phyloP scores from a whole-genome alignment of 2,113 vertebrate genomes.

The Triplophysa siluroides region DNA sequence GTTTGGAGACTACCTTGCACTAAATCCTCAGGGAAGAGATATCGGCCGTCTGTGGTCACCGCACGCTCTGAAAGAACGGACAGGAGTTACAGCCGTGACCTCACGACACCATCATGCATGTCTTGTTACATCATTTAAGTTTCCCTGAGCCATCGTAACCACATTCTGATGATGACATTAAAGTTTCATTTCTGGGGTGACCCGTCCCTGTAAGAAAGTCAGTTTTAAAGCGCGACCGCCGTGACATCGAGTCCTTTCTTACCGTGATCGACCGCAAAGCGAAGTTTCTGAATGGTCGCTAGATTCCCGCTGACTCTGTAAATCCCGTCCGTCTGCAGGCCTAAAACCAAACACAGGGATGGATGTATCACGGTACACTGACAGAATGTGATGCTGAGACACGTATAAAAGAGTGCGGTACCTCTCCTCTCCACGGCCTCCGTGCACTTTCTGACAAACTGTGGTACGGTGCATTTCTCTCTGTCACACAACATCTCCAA shows the following conservation, averaged over 20 bases:
- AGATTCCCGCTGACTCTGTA: constrained; percentile 91
- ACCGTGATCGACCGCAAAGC: constrained; percentile 89
- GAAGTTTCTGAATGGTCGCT: constrained; percentile 90
- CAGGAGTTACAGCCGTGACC: constrained; percentile 58
- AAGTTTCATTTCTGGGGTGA: too few species aligned
- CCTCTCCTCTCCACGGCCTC: constrained; percentile 87
- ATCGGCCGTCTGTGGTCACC: constrained; percentile 88
- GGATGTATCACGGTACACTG: not conserved
- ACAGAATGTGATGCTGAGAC: not conserved
- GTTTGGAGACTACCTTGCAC: constrained; percentile 81
- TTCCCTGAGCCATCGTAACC: not conserved
- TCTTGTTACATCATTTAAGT: not conserved
- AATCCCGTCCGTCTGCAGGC: constrained; percentile 88
- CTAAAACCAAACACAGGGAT: constrained; percentile 63
- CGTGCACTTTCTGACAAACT: constrained; percentile 84
- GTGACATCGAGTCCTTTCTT: constrained; percentile 52
- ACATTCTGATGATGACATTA: too few species aligned
- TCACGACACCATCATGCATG: not conserved
- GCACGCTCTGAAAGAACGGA: constrained; percentile 85
- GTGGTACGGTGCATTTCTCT: constrained; percentile 81
- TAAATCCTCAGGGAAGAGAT: constrained; percentile 84
- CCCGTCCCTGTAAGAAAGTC: too few species aligned
- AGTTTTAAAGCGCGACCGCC: not conserved
- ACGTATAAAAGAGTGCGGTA: constrained; percentile 46
- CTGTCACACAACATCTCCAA: constrained; percentile 87